These are phyloP conservation scores for Drosophila pectinifera DNA, from an alignment of 1,140 invertebrate genomes.

Conservation along the genomic window DNA sequence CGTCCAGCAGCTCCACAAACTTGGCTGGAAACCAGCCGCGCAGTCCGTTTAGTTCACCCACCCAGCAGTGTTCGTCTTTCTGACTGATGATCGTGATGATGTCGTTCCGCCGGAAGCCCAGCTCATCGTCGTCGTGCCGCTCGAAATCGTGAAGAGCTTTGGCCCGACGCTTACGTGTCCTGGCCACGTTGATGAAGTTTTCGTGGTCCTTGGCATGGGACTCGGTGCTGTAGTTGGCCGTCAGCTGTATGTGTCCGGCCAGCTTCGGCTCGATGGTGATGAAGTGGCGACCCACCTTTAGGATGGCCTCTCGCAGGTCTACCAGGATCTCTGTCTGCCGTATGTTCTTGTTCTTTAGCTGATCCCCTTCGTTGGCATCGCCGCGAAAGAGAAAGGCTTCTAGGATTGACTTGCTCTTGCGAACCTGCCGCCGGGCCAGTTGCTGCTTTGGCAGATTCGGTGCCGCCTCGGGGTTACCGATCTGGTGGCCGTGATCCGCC, in stretches of 20 bases:
- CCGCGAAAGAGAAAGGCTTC: slow-evolving; percentile 94
- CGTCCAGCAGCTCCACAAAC: slow-evolving; percentile 98
- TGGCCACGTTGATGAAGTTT: slow-evolving; percentile 95
- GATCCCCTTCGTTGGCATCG: slow-evolving; percentile 87
- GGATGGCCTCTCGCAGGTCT: slow-evolving; percentile 97
- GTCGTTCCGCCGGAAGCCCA: slow-evolving; percentile 99
- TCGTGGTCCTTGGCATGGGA: slow-evolving; percentile 97
- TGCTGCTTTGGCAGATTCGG: slow-evolving; percentile 97
- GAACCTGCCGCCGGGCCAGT: slow-evolving; percentile 92
- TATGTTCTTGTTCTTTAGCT: slow-evolving; percentile 98
- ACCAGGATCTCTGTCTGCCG: slow-evolving; percentile 97
- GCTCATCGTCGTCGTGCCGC: slow-evolving; percentile 98
- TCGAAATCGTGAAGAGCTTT: slow-evolving; percentile 97
- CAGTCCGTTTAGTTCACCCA: slow-evolving; percentile 98
- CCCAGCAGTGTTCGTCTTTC: slow-evolving; percentile 99
- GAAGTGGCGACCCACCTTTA: slow-evolving; percentile 86
- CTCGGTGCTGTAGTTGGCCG: slow-evolving; percentile 97
- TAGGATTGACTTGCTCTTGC: slow-evolving; percentile 95
- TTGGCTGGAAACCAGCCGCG: slow-evolving; percentile 99
- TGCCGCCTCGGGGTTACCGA: slow-evolving; percentile 94
- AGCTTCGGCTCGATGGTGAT: slow-evolving; percentile 84
- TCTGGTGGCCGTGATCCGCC: slow-evolving; percentile 96
- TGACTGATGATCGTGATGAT: slow-evolving; percentile 99
- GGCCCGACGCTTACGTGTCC: slow-evolving; percentile 94
- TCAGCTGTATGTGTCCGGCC: slow-evolving; percentile 89